Conservation (phyloP, 2,113 vertebrate genomes). For the Perca schrenkii region DNA sequence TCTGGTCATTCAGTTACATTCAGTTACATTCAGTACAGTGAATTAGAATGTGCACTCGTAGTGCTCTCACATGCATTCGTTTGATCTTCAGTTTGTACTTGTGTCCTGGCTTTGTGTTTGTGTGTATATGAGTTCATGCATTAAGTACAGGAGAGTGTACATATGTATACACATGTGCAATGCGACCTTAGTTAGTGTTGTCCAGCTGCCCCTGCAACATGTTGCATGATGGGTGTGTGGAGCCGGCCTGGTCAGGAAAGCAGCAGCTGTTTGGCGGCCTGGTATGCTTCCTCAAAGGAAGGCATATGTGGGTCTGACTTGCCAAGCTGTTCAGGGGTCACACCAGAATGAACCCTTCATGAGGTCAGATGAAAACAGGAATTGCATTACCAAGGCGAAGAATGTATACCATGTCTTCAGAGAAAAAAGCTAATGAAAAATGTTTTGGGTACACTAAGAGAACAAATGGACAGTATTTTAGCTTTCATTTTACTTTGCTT, state of each 20-base stretch:
- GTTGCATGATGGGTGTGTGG: constrained; percentile 70
- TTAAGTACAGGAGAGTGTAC: constrained; percentile 17
- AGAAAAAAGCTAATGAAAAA: constrained; percentile 55
- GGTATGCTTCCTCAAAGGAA: constrained; percentile 63
- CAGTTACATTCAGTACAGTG: constrained; percentile 8
- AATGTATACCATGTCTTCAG: constrained; percentile 35
- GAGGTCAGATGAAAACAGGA: constrained; percentile 63
- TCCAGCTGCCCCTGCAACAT: constrained; percentile 70
- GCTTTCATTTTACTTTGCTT: background rate
- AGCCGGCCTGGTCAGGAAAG: constrained; percentile 62
- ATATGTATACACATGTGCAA: constrained; percentile 49
- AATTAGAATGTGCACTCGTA: constrained; percentile 21
- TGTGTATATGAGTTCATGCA: constrained; percentile 13
- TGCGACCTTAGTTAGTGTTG: constrained; percentile 60
- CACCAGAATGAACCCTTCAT: constrained; percentile 49
- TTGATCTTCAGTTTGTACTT: constrained; percentile 3
- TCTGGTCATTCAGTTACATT: constrained; percentile 41
- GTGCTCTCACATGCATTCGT: background rate
- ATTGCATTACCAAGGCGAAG: constrained; percentile 18
- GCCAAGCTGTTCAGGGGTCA: constrained; percentile 79
- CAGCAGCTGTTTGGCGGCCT: constrained; percentile 83
- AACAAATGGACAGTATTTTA: background rate
- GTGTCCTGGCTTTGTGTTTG: constrained; percentile 22
- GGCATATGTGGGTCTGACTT: constrained; percentile 72
- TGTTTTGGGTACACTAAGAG: constrained; percentile 6